Percentiles rank a stretch among this genome's conserved stretches.
Evolutionary conservation across 2,113 vertebrate genomes (phyloP).

Genomic region (Vimba vimba): DNA sequence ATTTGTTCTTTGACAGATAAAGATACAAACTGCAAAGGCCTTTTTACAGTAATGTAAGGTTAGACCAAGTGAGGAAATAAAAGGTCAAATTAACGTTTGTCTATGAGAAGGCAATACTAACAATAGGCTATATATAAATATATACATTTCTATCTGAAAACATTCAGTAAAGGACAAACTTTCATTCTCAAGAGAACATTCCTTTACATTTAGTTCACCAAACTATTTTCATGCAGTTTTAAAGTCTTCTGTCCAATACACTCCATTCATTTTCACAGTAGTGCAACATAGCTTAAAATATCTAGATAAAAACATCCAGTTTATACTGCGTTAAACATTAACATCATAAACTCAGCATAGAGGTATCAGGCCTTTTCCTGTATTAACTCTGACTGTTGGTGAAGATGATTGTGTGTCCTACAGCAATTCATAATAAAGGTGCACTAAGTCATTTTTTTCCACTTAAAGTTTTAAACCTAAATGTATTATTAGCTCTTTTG

Average conservation of each 20-base stretch:
- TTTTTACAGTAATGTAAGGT: not conserved
- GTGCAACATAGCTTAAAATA: slow-evolving; percentile 5
- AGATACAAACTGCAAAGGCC: not conserved
- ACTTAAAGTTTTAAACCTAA: not conserved
- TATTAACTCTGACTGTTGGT: too few relatives aligned
- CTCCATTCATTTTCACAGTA: slow-evolving; percentile 15
- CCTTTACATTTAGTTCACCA: not conserved
- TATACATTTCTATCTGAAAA: not conserved
- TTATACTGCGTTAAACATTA: slow-evolving; percentile 4
- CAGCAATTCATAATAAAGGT: not conserved
- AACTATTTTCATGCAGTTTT: slow-evolving; percentile 18
- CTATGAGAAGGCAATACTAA: not conserved
- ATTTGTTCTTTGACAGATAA: not conserved
- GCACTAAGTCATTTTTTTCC: not conserved
- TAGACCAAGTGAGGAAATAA: not conserved
- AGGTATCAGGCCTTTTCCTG: not conserved
- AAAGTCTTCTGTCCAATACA: not conserved
- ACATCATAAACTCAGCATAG: not conserved
- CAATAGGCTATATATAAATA: not conserved
- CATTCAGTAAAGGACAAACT: not conserved
- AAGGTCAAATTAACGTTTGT: not conserved
- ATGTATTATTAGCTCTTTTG: not conserved
- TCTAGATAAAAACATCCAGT: not conserved
- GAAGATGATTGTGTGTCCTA: not conserved
- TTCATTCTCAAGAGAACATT: not conserved